These are phyloP conservation scores for Triplophysa tibetana DNA, from an alignment of 2,113 vertebrate genomes.

Conservation along the genomic window DNA sequence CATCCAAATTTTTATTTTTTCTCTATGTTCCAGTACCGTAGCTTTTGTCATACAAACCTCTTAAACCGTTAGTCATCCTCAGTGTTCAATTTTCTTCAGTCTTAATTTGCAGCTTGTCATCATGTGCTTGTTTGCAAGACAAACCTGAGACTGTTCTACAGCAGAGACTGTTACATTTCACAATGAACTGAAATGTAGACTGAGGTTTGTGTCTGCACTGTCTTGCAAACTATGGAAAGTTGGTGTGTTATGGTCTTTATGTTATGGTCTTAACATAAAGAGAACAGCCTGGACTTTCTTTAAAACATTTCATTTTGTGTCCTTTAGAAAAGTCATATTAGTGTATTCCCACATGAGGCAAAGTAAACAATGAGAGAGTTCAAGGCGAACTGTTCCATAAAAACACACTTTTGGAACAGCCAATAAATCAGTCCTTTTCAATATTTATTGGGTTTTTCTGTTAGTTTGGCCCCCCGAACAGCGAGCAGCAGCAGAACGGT, in stretches of 20 bases:
- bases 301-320: no score
- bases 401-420: background rate
- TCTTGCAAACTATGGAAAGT: no score
- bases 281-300: no score
- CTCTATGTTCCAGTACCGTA: background rate
- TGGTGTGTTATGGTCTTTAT: no score
- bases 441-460: slow-evolving; percentile 4
- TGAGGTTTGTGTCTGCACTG: background rate
- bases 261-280: no score
- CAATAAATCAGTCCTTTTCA: background rate
- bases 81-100: background rate
- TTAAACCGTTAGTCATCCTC: slow-evolving; percentile 23
- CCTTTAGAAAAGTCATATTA: no score
- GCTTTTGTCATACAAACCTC: background rate
- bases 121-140: slow-evolving; percentile 40
- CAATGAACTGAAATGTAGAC: slow-evolving; percentile 10
- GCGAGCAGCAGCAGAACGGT: slow-evolving; percentile 29
- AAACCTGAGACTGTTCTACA: background rate
- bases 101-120: background rate
- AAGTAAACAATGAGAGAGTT: background rate
- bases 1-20: background rate
- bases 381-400: no score
- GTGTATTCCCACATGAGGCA: background rate
- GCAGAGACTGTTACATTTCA: slow-evolving; percentile 29
- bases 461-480: slow-evolving; percentile 7